Conservation (phyloP, 2,113 vertebrate genomes). For the Cisticola juncidis region DNA sequence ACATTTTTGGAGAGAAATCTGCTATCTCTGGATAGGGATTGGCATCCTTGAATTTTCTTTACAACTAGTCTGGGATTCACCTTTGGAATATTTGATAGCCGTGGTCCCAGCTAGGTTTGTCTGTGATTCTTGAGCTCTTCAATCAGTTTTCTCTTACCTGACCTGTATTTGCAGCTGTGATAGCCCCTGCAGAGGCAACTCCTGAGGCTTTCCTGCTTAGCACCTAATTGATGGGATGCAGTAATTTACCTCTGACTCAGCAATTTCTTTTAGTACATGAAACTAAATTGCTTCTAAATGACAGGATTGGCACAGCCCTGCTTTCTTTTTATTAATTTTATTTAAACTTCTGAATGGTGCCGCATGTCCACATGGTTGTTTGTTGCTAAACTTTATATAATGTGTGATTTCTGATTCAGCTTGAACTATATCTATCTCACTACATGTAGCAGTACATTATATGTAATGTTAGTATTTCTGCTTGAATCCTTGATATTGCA, state of each 20-base stretch:
- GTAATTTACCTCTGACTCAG: conserved; percentile 59
- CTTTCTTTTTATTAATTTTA: conserved; percentile 71
- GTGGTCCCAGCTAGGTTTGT: background rate
- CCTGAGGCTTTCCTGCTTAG: conserved; percentile 47
- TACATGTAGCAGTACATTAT: conserved; percentile 87
- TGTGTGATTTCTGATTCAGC: conserved; percentile 80
- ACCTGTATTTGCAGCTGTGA: background rate
- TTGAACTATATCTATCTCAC: conserved; percentile 84
- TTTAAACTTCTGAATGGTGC: conserved; percentile 79
- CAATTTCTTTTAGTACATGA: conserved; percentile 56
- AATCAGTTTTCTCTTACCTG: background rate
- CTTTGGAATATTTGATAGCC: background rate
- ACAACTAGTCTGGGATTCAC: background rate
- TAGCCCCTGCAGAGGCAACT: conserved; percentile 30
- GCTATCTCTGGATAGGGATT: background rate
- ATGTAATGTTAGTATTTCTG: conserved; percentile 85
- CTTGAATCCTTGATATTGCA: conserved; percentile 84
- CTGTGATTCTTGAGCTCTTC: background rate
- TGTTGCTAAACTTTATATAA: conserved; percentile 85
- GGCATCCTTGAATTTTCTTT: background rate
- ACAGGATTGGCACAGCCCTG: conserved; percentile 78
- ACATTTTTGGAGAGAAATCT: background rate
- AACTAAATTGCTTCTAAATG: conserved; percentile 75
- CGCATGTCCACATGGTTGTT: conserved; percentile 83
- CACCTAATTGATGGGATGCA: conserved; percentile 45